Conservation (phyloP, 2,888 invertebrate species). For the Drosophila stalkeri region DNA sequence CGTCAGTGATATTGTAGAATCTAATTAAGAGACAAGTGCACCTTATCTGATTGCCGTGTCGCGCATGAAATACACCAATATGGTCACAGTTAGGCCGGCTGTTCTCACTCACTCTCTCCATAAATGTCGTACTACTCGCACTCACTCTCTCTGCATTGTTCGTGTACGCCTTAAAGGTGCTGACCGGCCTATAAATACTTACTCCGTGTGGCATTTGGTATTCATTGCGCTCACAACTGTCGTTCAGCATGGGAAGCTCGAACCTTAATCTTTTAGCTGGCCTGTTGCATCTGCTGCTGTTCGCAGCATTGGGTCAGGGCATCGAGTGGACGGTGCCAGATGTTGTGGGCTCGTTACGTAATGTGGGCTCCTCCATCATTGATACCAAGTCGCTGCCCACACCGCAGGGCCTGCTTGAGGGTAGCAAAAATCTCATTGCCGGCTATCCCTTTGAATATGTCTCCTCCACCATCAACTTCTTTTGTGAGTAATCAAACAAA, state of each 20-base stretch:
- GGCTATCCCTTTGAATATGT: slow-evolving; percentile 83
- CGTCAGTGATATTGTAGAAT: slow-evolving; percentile 44
- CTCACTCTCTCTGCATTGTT: slow-evolving; percentile 8
- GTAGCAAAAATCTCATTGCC: slow-evolving; percentile 81
- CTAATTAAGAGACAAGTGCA: slow-evolving; percentile 73
- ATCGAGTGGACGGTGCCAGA: slow-evolving; percentile 62
- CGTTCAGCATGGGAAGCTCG: slow-evolving; percentile 38
- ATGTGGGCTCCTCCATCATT: slow-evolving; percentile 65
- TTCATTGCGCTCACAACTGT: slow-evolving; percentile 53
- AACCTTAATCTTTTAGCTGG: slow-evolving; percentile 4
- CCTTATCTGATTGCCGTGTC: slow-evolving; percentile 70
- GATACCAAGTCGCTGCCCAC: slow-evolving; percentile 69
- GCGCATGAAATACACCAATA: slow-evolving; percentile 50
- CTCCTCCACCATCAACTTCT: slow-evolving; percentile 74
- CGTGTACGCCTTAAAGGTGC: slow-evolving; percentile 3
- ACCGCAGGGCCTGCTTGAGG: slow-evolving; percentile 74
- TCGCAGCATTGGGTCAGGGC: slow-evolving; percentile 23
- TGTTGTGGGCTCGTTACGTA: slow-evolving; percentile 63
- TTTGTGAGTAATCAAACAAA: slow-evolving; percentile 75
- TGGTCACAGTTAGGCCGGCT: slow-evolving; percentile 42
- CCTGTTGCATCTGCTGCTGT: slow-evolving; percentile 27
- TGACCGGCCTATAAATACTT: slow-evolving; percentile 59
- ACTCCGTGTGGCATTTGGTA: slow-evolving; percentile 51
- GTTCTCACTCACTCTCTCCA: slow-evolving; percentile 8
- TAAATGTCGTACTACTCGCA: not conserved